These are phyloP conservation scores for Cacatua alba DNA, from an alignment of 2,113 vertebrate genomes.

Conservation along the genomic window DNA sequence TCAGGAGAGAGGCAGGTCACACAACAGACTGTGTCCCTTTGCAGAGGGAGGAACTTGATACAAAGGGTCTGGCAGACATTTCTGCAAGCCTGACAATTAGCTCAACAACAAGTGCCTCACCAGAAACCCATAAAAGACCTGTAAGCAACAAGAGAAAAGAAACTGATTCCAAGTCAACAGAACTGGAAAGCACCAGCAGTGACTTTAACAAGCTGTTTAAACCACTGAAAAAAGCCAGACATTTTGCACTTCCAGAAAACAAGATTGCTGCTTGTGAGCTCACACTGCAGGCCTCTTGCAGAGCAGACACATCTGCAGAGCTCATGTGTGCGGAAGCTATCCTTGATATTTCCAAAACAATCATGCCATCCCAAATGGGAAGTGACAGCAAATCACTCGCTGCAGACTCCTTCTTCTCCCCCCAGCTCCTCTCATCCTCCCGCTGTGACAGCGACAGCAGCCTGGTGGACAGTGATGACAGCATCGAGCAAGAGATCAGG, in stretches of 20 bases:
- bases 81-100: slow-evolving; percentile 19
- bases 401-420: slow-evolving; percentile 13
- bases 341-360: slow-evolving; percentile 94
- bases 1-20: slow-evolving; percentile 65
- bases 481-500: slow-evolving; percentile 93
- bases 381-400: slow-evolving; percentile 4
- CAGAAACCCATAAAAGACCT: slow-evolving; percentile 55
- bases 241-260: not conserved
- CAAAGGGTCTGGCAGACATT: not conserved
- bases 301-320: slow-evolving; percentile 87
- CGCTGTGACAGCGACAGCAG: slow-evolving; percentile 79
- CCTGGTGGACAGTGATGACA: slow-evolving; percentile 91
- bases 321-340: slow-evolving; percentile 96
- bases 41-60: slow-evolving; percentile 30
- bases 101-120: slow-evolving; percentile 65
- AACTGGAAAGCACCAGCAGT: not conserved
- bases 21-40: slow-evolving; percentile 24
- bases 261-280: not conserved
- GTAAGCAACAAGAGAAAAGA: slow-evolving; percentile 71
- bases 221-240: slow-evolving; percentile 53
- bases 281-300: slow-evolving; percentile 40
- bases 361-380: slow-evolving; percentile 82
- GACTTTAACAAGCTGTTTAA: slow-evolving; percentile 22
- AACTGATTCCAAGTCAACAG: slow-evolving; percentile 27
- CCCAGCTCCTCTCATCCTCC: slow-evolving; percentile 2